Conservation (phyloP, 2,888 invertebrate species). For the Temnothorax rugatulus region DNA sequence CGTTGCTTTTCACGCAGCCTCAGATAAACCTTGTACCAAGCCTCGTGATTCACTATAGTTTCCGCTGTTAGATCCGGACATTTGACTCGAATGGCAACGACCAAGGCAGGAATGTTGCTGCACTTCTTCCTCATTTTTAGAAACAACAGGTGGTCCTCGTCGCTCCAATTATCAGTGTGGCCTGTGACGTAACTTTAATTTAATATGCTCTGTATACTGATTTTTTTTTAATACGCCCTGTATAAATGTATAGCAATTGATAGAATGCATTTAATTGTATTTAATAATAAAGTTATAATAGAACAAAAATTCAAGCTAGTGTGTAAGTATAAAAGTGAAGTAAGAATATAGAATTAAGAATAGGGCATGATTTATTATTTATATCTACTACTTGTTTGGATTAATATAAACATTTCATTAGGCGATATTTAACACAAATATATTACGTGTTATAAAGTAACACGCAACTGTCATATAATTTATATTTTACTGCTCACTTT, state of each 20-base stretch:
- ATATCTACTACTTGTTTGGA: neutral
- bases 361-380: neutral
- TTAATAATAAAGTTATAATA: neutral
- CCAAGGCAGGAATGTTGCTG: conserved; percentile 77
- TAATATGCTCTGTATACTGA: neutral
- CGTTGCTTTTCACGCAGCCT: conserved; percentile 85
- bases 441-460: conserved; percentile 17
- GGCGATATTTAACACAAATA: neutral
- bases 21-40: conserved; percentile 87
- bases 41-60: conserved; percentile 86
- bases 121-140: conserved; percentile 79
- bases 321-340: neutral
- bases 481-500: neutral
- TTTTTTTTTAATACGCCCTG: no score
- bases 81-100: conserved; percentile 77
- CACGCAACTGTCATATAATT: neutral
- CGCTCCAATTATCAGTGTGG: conserved; percentile 82
- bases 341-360: neutral
- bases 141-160: conserved; percentile 82
- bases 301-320: neutral
- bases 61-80: conserved; percentile 83
- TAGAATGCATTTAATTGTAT: conserved; percentile 1
- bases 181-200: conserved; percentile 69
- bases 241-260: neutral
- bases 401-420: conserved; percentile 34